Evolutionary conservation across 2,888 invertebrate genomes (phyloP).

Genomic region (Volucella bombylans): DNA sequence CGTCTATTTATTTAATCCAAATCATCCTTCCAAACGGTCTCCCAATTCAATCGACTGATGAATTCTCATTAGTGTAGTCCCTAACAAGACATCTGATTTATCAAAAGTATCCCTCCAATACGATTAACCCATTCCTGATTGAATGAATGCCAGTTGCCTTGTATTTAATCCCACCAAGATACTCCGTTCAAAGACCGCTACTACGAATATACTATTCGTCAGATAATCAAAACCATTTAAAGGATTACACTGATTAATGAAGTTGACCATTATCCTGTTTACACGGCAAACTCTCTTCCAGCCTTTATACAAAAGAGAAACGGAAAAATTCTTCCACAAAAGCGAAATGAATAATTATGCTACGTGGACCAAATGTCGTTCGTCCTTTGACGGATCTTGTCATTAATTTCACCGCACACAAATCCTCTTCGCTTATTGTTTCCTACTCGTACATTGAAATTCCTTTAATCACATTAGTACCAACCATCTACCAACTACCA

Average conservation of each 20-base stretch:
- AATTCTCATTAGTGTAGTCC: too few species aligned
- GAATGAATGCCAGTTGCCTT: slow-evolving; percentile 42
- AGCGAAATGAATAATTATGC: slow-evolving; percentile 70
- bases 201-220: slow-evolving; percentile 16
- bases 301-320: slow-evolving; percentile 17
- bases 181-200: slow-evolving; percentile 30
- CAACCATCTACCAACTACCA: background rate
- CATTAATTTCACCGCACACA: slow-evolving; percentile 63
- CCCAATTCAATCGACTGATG: too few species aligned
- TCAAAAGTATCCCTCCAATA: slow-evolving; percentile 4
- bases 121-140: slow-evolving; percentile 30
- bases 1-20: too few species aligned
- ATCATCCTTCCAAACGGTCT: too few species aligned
- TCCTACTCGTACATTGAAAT: slow-evolving; percentile 57
- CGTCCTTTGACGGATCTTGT: slow-evolving; percentile 65
- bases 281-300: slow-evolving; percentile 35
- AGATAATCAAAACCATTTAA: slow-evolving; percentile 59
- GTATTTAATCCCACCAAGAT: slow-evolving; percentile 10
- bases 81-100: slow-evolving; percentile 15
- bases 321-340: background rate
- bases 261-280: slow-evolving; percentile 68
- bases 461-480: slow-evolving; percentile 73
- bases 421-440: slow-evolving; percentile 70
- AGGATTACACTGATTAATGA: slow-evolving; percentile 72
- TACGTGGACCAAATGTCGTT: slow-evolving; percentile 64